phyloP scores from a whole-genome alignment of 2,113 vertebrate genomes.

The Gavia stellata region DNA sequence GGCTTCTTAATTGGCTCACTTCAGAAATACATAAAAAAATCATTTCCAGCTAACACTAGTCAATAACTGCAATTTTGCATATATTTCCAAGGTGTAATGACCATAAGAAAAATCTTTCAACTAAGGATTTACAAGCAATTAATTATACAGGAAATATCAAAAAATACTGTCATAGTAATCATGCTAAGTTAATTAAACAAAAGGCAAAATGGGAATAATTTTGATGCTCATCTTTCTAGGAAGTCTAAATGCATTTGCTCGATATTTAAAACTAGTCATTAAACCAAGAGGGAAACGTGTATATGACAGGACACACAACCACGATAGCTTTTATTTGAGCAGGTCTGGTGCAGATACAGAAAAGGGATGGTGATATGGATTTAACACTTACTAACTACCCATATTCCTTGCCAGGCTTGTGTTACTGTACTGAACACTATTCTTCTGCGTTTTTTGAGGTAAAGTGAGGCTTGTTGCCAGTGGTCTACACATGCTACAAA shows the following conservation, averaged over 20 bases:
- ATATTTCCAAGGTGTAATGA: neutral
- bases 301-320: neutral
- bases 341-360: neutral
- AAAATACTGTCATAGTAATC: neutral
- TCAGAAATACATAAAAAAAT: neutral
- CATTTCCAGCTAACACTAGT: neutral
- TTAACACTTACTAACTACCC: neutral
- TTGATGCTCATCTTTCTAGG: neutral
- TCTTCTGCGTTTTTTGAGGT: neutral
- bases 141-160: neutral
- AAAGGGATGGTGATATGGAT: neutral
- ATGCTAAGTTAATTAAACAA: neutral
- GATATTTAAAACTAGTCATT: neutral
- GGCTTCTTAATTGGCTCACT: neutral
- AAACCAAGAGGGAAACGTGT: neutral
- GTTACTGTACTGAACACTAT: neutral
- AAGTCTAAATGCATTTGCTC: neutral
- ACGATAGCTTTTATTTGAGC: neutral
- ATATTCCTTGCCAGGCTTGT: neutral
- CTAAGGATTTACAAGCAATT: neutral
- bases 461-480: neutral
- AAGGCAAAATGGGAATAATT: neutral
- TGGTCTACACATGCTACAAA: neutral
- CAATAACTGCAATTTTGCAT: neutral
- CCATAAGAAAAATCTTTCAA: neutral